Evolutionary conservation across 2,113 vertebrate genomes (phyloP).

Genomic region (Austrofundulus limnaeus): DNA sequence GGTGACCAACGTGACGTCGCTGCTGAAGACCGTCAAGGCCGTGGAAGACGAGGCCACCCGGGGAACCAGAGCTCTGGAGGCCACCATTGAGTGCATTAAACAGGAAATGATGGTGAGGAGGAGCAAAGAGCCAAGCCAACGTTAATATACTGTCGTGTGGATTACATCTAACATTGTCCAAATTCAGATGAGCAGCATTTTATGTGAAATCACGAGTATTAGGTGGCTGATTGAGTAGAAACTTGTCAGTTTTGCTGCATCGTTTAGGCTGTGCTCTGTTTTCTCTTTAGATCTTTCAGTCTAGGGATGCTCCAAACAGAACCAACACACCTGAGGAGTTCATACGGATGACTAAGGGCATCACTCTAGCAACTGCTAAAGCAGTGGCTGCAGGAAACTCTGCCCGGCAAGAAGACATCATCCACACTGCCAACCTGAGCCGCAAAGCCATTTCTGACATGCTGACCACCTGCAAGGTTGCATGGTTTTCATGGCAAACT

Average conservation of each 20-base stretch:
- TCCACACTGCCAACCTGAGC: slow-evolving; percentile 96
- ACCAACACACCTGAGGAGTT: slow-evolving; percentile 94
- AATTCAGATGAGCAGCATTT: neutral
- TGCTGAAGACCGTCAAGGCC: slow-evolving; percentile 97
- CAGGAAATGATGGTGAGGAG: slow-evolving; percentile 90
- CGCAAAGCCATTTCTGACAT: slow-evolving; percentile 96
- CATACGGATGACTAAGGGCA: slow-evolving; percentile 98
- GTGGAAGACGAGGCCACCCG: slow-evolving; percentile 98
- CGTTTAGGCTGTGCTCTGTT: neutral
- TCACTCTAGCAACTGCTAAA: slow-evolving; percentile 98
- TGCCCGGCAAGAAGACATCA: slow-evolving; percentile 93
- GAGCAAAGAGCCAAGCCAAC: neutral
- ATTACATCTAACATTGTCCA: neutral
- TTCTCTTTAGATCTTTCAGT: slow-evolving; percentile 87
- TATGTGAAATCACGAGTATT: neutral
- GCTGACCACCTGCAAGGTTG: slow-evolving; percentile 84
- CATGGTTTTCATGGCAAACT: neutral
- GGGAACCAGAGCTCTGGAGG: slow-evolving; percentile 94
- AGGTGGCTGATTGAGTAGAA: too few relatives aligned
- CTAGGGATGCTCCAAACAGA: slow-evolving; percentile 87
- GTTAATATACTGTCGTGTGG: neutral
- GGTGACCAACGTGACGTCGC: slow-evolving; percentile 98
- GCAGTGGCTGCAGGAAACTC: slow-evolving; percentile 98
- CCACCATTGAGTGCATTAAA: slow-evolving; percentile 96
- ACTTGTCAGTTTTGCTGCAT: too few relatives aligned